Conservation (phyloP, 2,888 invertebrate species). For the Sphaerophoria taeniata region DNA sequence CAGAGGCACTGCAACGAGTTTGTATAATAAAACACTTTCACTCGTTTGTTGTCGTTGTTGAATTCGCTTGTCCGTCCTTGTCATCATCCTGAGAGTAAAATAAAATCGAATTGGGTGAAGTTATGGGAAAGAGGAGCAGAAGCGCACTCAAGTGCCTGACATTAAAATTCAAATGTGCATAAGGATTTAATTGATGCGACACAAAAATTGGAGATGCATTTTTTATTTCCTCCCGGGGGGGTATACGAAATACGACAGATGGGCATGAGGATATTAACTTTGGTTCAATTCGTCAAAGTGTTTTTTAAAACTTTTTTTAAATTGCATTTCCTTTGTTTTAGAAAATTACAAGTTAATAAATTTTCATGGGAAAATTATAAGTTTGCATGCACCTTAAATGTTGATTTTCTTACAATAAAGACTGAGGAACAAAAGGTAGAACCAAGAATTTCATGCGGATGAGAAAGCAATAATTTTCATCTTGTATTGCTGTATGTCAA, state of each 20-base stretch:
- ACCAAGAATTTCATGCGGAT: slow-evolving; percentile 54
- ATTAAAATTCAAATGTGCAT: slow-evolving; percentile 68
- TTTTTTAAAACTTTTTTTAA: no score
- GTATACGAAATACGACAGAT: background rate
- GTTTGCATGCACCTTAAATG: no score
- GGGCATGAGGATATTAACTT: background rate
- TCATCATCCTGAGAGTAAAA: background rate
- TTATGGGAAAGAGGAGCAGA: background rate
- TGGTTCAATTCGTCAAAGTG: background rate
- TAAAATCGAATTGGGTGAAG: background rate
- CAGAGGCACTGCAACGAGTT: background rate
- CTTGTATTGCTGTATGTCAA: slow-evolving; percentile 42
- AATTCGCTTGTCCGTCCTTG: background rate
- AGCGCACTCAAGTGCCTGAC: slow-evolving; percentile 41
- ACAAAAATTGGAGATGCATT: slow-evolving; percentile 48
- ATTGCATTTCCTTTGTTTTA: no score
- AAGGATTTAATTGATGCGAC: slow-evolving; percentile 70
- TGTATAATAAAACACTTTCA: slow-evolving; percentile 65
- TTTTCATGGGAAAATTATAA: no score
- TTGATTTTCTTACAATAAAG: no score
- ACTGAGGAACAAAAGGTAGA: background rate
- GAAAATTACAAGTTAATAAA: no score
- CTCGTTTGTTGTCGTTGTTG: slow-evolving; percentile 14
- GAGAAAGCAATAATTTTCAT: slow-evolving; percentile 64
- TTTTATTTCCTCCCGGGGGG: slow-evolving; percentile 57